These are phyloP conservation scores for Silurus lanzhouensis DNA, from an alignment of 2,797 vertebrate genomes.

Conservation along the genomic window DNA sequence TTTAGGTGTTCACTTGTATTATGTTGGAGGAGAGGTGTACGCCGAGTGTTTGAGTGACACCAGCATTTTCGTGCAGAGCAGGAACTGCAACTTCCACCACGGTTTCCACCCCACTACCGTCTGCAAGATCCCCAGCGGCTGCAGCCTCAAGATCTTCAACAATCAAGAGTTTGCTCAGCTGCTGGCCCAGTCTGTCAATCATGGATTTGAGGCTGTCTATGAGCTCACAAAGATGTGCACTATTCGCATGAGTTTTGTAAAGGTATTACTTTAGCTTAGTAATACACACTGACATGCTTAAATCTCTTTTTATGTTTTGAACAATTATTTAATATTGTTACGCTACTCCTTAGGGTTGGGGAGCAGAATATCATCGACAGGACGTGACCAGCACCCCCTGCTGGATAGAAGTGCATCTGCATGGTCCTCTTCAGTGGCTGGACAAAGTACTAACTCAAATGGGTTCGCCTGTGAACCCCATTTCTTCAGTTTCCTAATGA, in stretches of 20 bases:
- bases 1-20: constrained; percentile 88
- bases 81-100: constrained; percentile 91
- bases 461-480: constrained; percentile 93
- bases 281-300: background rate
- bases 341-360: constrained; percentile 79
- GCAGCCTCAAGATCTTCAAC: constrained; percentile 91
- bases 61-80: constrained; percentile 91
- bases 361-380: constrained; percentile 86
- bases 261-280: constrained; percentile 68
- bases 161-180: constrained; percentile 92
- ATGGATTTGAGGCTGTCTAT: constrained; percentile 89
- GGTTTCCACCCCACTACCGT: constrained; percentile 90
- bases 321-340: background rate
- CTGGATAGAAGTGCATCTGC: constrained; percentile 91
- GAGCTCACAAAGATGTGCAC: constrained; percentile 94
- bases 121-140: constrained; percentile 91
- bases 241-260: constrained; percentile 92
- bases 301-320: background rate
- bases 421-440: constrained; percentile 88
- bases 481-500: constrained; percentile 96
- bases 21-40: constrained; percentile 89
- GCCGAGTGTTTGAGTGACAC: constrained; percentile 89
- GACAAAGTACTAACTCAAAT: constrained; percentile 93
- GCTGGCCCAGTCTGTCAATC: constrained; percentile 88
- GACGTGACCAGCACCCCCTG: constrained; percentile 89